These are phyloP conservation scores for Nematostella vectensis DNA, from an alignment of 92 coral and sea anemone genomes.

Conservation along the genomic window DNA sequence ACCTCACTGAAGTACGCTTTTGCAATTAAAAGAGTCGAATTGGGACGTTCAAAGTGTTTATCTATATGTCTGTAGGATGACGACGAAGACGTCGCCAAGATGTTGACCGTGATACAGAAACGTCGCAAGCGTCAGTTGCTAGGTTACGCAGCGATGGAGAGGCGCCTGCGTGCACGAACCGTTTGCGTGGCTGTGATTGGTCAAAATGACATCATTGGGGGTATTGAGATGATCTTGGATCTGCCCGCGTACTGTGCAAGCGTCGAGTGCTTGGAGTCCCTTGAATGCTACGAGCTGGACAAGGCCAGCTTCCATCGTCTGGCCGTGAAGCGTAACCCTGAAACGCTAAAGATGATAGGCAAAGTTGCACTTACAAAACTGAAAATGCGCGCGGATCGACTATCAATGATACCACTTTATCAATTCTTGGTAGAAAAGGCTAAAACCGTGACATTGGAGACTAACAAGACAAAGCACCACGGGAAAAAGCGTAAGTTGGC, in stretches of 20 bases:
- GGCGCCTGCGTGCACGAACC: constrained; percentile 52
- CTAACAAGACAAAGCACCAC: constrained; percentile 1
- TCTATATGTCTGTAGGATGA: no score
- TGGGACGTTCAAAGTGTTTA: no score
- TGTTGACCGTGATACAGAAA: constrained; percentile 72
- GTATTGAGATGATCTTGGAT: constrained; percentile 70
- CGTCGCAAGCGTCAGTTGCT: constrained; percentile 61
- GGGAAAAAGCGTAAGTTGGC: background rate
- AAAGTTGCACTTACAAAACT: constrained; percentile 43
- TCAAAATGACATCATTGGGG: constrained; percentile 78
- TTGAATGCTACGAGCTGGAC: constrained; percentile 71
- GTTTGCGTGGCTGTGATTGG: constrained; percentile 79
- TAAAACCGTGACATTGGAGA: background rate
- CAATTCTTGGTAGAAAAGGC: constrained; percentile 39
- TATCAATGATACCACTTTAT: constrained; percentile 43
- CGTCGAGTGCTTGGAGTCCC: constrained; percentile 66
- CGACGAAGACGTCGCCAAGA: constrained; percentile 16
- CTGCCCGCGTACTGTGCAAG: constrained; percentile 63
- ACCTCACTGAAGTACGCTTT: no score
- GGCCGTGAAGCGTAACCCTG: constrained; percentile 44
- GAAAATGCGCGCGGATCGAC: constrained; percentile 31
- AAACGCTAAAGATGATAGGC: constrained; percentile 40
- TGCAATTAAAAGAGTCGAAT: no score
- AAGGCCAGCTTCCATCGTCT: constrained; percentile 64
- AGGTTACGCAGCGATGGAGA: constrained; percentile 83